Evolutionary conservation across 2,113 vertebrate genomes (phyloP), one percentile per base, ranked within the genome.

Genomic region (Chionomys nivalis): DNA sequence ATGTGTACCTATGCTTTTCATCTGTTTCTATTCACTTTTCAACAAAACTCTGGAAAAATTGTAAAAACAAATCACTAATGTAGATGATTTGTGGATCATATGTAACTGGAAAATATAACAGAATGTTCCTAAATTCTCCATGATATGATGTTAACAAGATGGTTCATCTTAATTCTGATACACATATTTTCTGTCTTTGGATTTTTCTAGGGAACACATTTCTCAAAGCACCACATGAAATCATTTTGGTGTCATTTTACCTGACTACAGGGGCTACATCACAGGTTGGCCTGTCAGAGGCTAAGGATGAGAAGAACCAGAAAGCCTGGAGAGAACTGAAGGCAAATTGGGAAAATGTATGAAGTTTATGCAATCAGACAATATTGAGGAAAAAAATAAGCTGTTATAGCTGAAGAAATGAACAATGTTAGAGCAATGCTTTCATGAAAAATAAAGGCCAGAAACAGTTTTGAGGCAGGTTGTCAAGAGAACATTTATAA

Each of bases 171-270:
- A 91, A 75, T 36, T 79, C 52, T 76, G 26, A 73, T 39, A 39
- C 28, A 73, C 66, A 61, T 3, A 44, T 68, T 91, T 85, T 58
- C 14, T 93, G 17, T 61, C 10, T 89, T 19, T 66, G 21, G 66
- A 4, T 82, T 91, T 79, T 79, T 86, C 26, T 61, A 90, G 39
- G 7, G 31, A 24, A 66, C 1, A 39, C 1, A 8, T 24, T 77
- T 21, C 70, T 94, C 92, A 97, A 76, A 92, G 23, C 9, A 88
- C 52, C 49, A 79, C 47, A 87, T 2, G n/a, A 83, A 90, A 85
- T 26, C 14, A 92, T 31, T 49, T 23, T 9, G 14, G 14, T 87
- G 65, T 90, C 63, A 42, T 92, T 94, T 85, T 33, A 49, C 8
- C 26, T 65, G 75, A 44, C 21, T 10, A 36, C 24, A 78, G 28